These are phyloP conservation scores for Nixonia krombeini DNA, from an alignment of 1,140 invertebrate species.

Conservation along the genomic window DNA sequence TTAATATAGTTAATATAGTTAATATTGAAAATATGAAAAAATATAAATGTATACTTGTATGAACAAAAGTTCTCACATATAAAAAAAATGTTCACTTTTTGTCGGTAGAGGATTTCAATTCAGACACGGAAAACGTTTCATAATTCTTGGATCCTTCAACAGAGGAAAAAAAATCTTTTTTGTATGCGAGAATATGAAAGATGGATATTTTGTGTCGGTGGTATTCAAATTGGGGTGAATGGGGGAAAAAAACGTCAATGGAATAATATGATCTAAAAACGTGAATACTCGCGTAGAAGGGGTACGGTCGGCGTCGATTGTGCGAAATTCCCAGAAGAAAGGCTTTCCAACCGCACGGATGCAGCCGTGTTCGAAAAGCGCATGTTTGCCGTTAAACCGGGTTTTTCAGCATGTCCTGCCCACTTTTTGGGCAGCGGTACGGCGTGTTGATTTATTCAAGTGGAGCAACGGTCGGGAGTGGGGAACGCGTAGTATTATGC, in stretches of 20 bases:
- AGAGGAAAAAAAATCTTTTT: too few relatives aligned
- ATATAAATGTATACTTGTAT: too few relatives aligned
- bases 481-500: background rate
- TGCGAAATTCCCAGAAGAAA: slow-evolving; percentile 36
- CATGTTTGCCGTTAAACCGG: slow-evolving; percentile 2
- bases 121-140: too few relatives aligned
- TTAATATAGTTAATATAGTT: too few relatives aligned
- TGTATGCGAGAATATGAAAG: too few relatives aligned
- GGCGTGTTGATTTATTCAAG: slow-evolving; percentile 54
- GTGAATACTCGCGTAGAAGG: background rate
- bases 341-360: slow-evolving; percentile 19
- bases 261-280: background rate
- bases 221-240: background rate
- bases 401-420: background rate
- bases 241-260: background rate
- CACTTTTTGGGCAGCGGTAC: slow-evolving; percentile 7
- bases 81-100: too few relatives aligned
- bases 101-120: too few relatives aligned
- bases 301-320: background rate
- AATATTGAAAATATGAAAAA: too few relatives aligned
- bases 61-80: too few relatives aligned
- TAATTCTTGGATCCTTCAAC: too few relatives aligned
- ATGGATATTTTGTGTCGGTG: too few relatives aligned
- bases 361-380: background rate
- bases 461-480: slow-evolving; percentile 38